A percentile compares a stretch with the other conserved stretches of the same genome.
These are phyloP conservation scores for Rhegmatorhina hoffmannsi DNA, from an alignment of 2,113 vertebrate species.

Conservation along the genomic window DNA sequence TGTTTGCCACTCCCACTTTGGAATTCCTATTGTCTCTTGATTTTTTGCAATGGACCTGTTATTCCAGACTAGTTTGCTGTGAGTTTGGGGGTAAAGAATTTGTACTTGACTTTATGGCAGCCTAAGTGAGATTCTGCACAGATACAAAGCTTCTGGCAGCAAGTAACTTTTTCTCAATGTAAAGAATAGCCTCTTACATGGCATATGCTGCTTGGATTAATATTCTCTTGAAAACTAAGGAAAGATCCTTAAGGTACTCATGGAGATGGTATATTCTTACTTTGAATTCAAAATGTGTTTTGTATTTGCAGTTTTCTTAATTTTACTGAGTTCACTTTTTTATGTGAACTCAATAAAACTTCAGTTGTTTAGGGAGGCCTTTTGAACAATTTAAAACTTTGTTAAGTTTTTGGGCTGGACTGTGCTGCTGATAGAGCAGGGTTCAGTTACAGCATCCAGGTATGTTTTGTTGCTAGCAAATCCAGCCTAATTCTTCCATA, in stretches of 20 bases:
- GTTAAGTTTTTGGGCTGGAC: neutral
- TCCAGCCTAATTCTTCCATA: neutral
- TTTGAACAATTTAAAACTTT: neutral
- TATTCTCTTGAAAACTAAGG: neutral
- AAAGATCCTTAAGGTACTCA: neutral
- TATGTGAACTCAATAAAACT: fast-evolving
- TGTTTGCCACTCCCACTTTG: neutral
- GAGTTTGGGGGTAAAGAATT: neutral
- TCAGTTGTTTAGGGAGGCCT: neutral
- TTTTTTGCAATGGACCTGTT: neutral
- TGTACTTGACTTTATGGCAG: neutral
- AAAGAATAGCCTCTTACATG: neutral
- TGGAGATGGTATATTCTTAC: neutral
- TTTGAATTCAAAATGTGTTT: neutral
- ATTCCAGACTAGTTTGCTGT: neutral
- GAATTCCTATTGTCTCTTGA: neutral
- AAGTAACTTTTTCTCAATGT: neutral
- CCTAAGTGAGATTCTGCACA: neutral
- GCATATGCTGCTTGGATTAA: neutral
- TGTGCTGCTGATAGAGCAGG: neutral
- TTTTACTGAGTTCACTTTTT: neutral
- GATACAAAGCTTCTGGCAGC: neutral
- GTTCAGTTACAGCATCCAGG: neutral
- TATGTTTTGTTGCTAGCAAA: neutral
- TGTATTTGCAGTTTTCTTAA: neutral